These are phyloP conservation scores for Stenolophus ochropezus DNA, from an alignment of 2,888 invertebrate genomes.

Conservation along the genomic window DNA sequence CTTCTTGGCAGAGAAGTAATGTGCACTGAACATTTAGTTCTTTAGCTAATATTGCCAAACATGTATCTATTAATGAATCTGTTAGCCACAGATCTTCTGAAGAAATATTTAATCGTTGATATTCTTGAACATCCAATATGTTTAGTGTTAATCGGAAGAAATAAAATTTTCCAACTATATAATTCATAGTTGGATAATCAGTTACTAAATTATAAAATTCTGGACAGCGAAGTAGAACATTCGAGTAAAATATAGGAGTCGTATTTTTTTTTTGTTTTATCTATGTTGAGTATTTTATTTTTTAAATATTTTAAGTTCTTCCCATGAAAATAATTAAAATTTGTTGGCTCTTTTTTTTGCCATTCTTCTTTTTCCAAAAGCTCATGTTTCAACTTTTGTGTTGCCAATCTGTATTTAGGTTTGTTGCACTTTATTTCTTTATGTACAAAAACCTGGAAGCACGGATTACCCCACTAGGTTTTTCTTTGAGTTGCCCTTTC, in stretches of 20 bases:
- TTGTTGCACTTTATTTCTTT: neutral
- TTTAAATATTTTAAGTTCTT: neutral
- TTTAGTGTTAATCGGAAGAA: neutral
- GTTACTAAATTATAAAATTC: neutral
- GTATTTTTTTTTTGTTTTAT: neutral
- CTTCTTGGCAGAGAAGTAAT: neutral
- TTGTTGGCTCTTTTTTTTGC: neutral
- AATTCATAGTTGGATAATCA: neutral
- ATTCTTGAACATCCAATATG: neutral
- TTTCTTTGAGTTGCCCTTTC: neutral
- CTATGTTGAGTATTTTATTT: neutral
- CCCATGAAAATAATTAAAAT: conserved; percentile 5
- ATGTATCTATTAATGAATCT: neutral
- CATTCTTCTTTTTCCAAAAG: neutral
- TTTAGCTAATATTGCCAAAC: neutral
- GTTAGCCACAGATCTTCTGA: neutral
- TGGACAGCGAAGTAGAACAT: neutral
- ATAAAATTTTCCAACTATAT: neutral
- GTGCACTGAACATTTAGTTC: neutral
- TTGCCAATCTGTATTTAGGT: neutral
- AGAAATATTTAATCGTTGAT: neutral
- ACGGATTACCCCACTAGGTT: neutral
- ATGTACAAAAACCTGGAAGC: neutral
- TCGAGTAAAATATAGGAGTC: neutral
- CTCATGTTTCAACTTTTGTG: neutral